phyloP scores from a whole-genome alignment of 2,113 vertebrate genomes.

The Pardalotus punctatus region DNA sequence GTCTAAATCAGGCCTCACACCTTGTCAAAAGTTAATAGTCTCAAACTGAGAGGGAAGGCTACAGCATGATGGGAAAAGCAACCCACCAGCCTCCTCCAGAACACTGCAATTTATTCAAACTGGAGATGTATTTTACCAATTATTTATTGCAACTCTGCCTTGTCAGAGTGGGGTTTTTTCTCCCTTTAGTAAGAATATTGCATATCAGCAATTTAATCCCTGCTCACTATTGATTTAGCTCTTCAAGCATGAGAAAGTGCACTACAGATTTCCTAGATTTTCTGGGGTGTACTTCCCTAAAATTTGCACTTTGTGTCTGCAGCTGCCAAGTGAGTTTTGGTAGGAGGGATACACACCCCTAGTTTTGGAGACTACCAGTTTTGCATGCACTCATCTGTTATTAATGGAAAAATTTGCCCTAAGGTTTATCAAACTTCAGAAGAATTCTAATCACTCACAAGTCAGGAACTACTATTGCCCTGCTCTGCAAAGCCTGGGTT shows the following conservation, averaged over 20 bases:
- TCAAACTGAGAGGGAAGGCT: neutral
- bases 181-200: neutral
- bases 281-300: neutral
- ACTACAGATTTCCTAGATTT: neutral
- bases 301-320: neutral
- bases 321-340: neutral
- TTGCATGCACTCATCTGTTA: neutral
- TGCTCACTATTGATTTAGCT: neutral
- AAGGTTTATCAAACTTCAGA: neutral
- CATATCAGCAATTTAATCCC: neutral
- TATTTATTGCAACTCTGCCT: neutral
- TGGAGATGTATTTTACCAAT: neutral
- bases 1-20: conserved; percentile 5
- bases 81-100: neutral
- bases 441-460: neutral
- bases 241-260: neutral
- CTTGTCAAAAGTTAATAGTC: conserved; percentile 18
- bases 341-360: neutral
- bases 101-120: neutral
- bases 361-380: neutral
- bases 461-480: neutral
- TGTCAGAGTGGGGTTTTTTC: neutral
- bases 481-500: neutral
- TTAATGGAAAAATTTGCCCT: neutral
- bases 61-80: neutral